A percentile compares a stretch with the other conserved stretches of the same genome.
These are phyloP conservation scores for Pipistrellus pipistrellus DNA, from an alignment of 2,797 vertebrate species.

Conservation along the genomic window DNA sequence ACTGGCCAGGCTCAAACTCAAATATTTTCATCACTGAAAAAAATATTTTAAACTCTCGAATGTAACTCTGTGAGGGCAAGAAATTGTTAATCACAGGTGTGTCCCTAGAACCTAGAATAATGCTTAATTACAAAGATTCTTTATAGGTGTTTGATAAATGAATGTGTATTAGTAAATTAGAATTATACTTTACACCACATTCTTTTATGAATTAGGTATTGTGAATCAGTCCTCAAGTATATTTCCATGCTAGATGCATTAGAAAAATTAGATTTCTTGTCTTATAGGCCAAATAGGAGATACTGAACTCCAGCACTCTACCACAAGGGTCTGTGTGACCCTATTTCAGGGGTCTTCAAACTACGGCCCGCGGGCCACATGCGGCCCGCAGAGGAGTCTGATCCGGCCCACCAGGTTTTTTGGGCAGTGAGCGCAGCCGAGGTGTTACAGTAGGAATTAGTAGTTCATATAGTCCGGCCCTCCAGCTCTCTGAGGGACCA, in stretches of 20 bases:
- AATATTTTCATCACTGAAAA: constrained; percentile 45
- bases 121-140: background rate
- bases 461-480: too few relatives aligned
- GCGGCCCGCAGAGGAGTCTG: too few relatives aligned
- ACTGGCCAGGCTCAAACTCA: background rate
- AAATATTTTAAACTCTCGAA: constrained; percentile 22
- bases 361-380: too few relatives aligned
- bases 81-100: constrained; percentile 18
- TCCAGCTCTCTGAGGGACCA: too few relatives aligned
- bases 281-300: background rate
- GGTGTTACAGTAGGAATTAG: too few relatives aligned
- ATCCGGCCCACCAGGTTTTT: too few relatives aligned
- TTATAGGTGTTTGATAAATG: background rate
- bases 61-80: background rate
- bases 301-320: background rate
- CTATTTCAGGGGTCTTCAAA: too few relatives aligned
- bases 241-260: background rate
- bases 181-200: constrained; percentile 38
- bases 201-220: constrained; percentile 26
- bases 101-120: background rate
- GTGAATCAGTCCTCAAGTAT: background rate
- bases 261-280: constrained; percentile 27
- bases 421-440: too few relatives aligned
- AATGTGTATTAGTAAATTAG: constrained; percentile 32
- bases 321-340: background rate